Conservation (phyloP, 2,113 vertebrate species). For the Hirundichthys speculiger region DNA sequence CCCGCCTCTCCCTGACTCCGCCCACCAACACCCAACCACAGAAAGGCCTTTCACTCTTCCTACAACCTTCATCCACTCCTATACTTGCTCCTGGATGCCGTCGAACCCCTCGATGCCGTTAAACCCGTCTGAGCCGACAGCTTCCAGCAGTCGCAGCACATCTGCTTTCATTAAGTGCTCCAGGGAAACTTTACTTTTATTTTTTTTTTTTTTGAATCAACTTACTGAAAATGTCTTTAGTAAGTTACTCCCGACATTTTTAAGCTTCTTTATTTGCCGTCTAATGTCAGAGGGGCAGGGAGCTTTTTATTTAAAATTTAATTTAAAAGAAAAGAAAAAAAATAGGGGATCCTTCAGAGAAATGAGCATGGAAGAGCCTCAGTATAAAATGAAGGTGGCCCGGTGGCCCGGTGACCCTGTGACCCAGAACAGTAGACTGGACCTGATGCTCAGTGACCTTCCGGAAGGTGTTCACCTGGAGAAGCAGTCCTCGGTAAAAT, state of each 20-base stretch:
- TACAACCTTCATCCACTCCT: too few species aligned
- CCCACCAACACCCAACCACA: too few species aligned
- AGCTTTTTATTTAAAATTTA: too few species aligned
- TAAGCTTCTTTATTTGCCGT: neutral
- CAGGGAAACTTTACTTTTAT: neutral
- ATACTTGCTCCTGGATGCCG: too few species aligned
- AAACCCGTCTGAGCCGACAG: conserved; percentile 28
- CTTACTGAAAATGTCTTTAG: neutral
- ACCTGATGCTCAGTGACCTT: too few species aligned
- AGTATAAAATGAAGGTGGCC: neutral
- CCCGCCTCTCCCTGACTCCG: too few species aligned
- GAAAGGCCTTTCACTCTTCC: too few species aligned
- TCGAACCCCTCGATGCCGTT: too few species aligned
- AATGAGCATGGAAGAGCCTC: conserved; percentile 18
- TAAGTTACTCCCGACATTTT: conserved; percentile 13
- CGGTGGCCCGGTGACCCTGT: conserved; percentile 29
- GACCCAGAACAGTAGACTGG: neutral
- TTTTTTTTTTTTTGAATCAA: neutral
- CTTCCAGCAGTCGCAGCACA: conserved; percentile 6
- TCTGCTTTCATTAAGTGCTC: conserved; percentile 8
- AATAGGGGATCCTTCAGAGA: neutral
- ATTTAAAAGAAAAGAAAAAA: neutral
- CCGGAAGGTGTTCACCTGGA: neutral
- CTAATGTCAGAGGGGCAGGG: neutral
- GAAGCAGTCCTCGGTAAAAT: conserved; percentile 12